A percentile compares a stretch with the other conserved stretches of the same genome.
These are phyloP conservation scores for Artibeus lituratus DNA, from an alignment of 2,797 vertebrate genomes.

Conservation along the genomic window DNA sequence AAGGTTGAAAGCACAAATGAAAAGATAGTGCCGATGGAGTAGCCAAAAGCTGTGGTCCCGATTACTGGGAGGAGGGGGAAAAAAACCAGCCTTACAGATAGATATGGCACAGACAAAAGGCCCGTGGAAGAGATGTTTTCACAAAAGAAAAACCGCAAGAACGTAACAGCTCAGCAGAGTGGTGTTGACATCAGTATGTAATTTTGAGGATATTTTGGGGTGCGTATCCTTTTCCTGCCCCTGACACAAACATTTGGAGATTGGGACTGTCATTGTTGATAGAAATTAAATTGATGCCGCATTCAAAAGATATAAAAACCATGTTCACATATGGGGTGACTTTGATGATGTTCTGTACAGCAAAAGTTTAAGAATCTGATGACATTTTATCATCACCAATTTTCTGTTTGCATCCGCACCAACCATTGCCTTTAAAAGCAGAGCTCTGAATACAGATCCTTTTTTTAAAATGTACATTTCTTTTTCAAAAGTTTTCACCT, in stretches of 20 bases:
- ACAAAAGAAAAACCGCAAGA: constrained; percentile 70
- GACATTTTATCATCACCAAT: constrained; percentile 71
- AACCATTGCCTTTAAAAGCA: constrained; percentile 38
- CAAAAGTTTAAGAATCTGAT: constrained; percentile 52
- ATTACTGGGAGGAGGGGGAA: background rate
- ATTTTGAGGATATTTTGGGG: constrained; percentile 68
- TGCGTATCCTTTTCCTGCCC: constrained; percentile 58
- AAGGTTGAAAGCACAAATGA: constrained; percentile 56
- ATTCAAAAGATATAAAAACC: constrained; percentile 69
- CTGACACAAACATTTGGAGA: constrained; percentile 75
- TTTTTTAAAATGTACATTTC: constrained; percentile 5
- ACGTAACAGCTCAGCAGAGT: constrained; percentile 46
- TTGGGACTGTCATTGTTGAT: constrained; percentile 73
- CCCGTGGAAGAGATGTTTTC: constrained; percentile 58
- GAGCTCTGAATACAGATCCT: background rate
- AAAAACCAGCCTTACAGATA: background rate
- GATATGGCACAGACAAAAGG: background rate
- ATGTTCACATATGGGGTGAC: constrained; percentile 64
- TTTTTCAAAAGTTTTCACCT: constrained; percentile 10
- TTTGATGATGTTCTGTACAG: constrained; percentile 59
- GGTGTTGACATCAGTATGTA: constrained; percentile 73
- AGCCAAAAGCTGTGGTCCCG: background rate
- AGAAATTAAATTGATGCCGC: constrained; percentile 68
- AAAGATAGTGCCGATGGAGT: constrained; percentile 18
- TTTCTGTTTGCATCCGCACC: constrained; percentile 52